These are phyloP conservation scores for Coptotermes formosanus DNA, from an alignment of 1,140 invertebrate species.

Conservation along the genomic window DNA sequence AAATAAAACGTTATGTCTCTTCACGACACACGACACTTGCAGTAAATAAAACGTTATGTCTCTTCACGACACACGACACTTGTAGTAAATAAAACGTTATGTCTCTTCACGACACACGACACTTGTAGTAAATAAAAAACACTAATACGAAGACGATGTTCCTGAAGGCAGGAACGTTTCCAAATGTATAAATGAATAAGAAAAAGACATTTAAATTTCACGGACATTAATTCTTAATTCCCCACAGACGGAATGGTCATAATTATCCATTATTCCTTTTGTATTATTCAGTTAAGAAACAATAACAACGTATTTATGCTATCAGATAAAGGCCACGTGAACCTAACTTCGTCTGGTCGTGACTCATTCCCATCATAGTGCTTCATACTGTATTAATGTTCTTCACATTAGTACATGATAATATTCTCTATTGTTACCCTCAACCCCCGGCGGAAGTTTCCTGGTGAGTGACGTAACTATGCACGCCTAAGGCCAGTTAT, in stretches of 20 bases:
- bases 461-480: not conserved
- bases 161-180: not conserved
- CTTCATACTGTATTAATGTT: not conserved
- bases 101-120: too few species aligned
- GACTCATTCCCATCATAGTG: not conserved
- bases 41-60: too few species aligned
- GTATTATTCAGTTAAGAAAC: not conserved
- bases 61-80: too few species aligned
- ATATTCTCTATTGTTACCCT: not conserved
- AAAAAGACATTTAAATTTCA: not conserved
- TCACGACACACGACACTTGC: too few species aligned
- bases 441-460: not conserved
- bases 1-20: too few species aligned
- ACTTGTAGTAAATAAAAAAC: too few species aligned
- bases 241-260: not conserved
- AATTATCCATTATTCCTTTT: not conserved
- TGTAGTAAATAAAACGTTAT: too few species aligned
- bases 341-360: not conserved
- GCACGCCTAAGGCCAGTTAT: not conserved
- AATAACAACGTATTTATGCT: not conserved
- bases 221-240: not conserved
- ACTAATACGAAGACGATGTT: too few species aligned
- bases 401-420: not conserved
- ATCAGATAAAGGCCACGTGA: slow-evolving; percentile 3
- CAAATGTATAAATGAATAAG: not conserved